Evolutionary conservation across 2,888 invertebrate genomes (phyloP).

Genomic region (Drosophila nigricruria): DNA sequence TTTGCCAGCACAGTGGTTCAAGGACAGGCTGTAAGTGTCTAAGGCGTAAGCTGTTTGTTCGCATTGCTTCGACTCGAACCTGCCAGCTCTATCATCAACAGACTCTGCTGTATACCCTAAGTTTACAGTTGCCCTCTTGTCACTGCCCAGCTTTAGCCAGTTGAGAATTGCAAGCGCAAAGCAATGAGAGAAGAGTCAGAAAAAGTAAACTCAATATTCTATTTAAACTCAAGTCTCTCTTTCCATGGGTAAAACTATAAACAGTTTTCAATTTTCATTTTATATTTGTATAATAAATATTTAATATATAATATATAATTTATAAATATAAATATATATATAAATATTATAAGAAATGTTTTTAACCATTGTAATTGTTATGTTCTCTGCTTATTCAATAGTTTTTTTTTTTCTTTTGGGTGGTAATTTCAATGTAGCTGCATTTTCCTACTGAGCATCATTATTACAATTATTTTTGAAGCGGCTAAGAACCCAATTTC

Average conservation of each 20-base stretch:
- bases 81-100: no score
- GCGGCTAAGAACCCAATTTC: constrained; percentile 47
- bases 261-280: no score
- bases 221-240: no score
- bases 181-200: background rate
- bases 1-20: constrained; percentile 2
- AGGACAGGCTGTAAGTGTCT: background rate
- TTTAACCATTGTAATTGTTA: background rate
- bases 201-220: no score
- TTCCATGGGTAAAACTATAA: no score
- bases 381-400: background rate
- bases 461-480: constrained; percentile 45
- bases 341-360: background rate
- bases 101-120: no score
- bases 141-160: background rate
- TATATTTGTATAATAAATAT: no score
- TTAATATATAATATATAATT: background rate
- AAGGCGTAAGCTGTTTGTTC: background rate
- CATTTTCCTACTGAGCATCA: constrained; percentile 15
- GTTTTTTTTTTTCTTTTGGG: constrained; percentile 2
- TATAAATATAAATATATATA: background rate
- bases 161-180: background rate
- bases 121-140: no score
- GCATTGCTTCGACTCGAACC: background rate
- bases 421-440: constrained; percentile 23